Evolutionary conservation across 2,888 invertebrate species (phyloP), one percentile per base, ranked within the genome.

Genomic region (Chrysina gloriosa): DNA sequence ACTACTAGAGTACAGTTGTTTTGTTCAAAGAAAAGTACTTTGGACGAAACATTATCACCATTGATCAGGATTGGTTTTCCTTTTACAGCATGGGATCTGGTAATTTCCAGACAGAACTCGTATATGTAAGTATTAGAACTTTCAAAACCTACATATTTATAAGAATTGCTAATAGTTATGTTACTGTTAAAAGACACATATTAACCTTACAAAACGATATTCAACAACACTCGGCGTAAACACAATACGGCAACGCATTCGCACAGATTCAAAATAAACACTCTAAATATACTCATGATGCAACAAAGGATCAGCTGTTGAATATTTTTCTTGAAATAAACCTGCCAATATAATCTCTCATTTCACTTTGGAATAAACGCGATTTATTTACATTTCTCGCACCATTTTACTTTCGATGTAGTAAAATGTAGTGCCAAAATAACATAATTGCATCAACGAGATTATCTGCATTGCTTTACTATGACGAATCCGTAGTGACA

Each of bases 241-340:
- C 25, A 48, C 25, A 48, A 25, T 48, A 11, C 48, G n/a, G 11
- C 48, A 48, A 25, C 25, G 25, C 48, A 48, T 48, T 23, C 48
- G 48, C 23, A 23, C 25, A 48, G 23, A 48, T 11, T 11, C n/a
- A n/a, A 36, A 36, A 36, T 36, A 36, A 36, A 48, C 48, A 23
- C 48, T 56, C 56, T 56, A 56, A 56, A 56, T 56, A 56, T 56
- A 56, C 23, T 21, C 56, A 36, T 56, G 56, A 34, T 56, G 56
- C 56, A 56, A 36, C 23, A 11, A 39, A 56, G 36, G 19, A 56
- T 56, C 56, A 56, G 56, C 56, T 56, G 56, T 39, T 56, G 36
- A 36, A 56, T 56, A 19, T 36, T 56, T 36, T 21, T 36, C 56
- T 56, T 56, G 21, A 56, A 56, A 56, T 54, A 56, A 56, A 56